These are phyloP conservation scores for Huso huso DNA, from an alignment of 2,797 vertebrate genomes.

Conservation along the genomic window DNA sequence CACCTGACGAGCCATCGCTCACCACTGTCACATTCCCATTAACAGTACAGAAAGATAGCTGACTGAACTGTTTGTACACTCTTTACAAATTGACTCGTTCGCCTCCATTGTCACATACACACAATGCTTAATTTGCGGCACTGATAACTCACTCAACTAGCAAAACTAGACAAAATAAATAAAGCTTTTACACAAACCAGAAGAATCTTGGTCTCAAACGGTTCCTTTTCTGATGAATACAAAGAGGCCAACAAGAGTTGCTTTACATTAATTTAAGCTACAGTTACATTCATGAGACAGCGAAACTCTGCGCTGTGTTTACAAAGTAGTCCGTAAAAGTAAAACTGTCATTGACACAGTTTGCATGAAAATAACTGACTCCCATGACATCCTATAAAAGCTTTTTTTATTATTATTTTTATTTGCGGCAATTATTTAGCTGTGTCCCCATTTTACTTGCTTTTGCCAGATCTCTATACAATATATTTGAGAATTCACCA, in stretches of 20 bases:
- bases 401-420: too few species aligned
- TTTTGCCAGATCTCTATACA: too few species aligned
- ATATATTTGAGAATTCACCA: too few species aligned
- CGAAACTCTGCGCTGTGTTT: too few species aligned
- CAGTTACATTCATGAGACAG: too few species aligned
- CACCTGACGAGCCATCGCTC: not conserved
- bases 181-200: conserved; percentile 21
- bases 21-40: not conserved
- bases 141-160: not conserved
- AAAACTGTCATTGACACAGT: too few species aligned
- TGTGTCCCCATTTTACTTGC: too few species aligned
- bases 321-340: too few species aligned
- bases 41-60: conserved; percentile 2
- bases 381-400: too few species aligned
- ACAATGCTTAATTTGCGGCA: conserved; percentile 5
- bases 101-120: conserved; percentile 2
- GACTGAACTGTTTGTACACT: conserved; percentile 11
- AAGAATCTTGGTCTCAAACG: conserved; percentile 15
- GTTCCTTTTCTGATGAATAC: not conserved
- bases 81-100: conserved; percentile 10
- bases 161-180: not conserved
- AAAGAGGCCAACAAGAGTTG: not conserved
- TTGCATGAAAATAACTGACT: too few species aligned
- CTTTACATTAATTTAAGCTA: conserved; percentile 12
- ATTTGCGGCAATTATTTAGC: too few species aligned